Evolutionary conservation across 2,888 invertebrate species (phyloP).

Genomic region (Stegana nigrithorax): DNA sequence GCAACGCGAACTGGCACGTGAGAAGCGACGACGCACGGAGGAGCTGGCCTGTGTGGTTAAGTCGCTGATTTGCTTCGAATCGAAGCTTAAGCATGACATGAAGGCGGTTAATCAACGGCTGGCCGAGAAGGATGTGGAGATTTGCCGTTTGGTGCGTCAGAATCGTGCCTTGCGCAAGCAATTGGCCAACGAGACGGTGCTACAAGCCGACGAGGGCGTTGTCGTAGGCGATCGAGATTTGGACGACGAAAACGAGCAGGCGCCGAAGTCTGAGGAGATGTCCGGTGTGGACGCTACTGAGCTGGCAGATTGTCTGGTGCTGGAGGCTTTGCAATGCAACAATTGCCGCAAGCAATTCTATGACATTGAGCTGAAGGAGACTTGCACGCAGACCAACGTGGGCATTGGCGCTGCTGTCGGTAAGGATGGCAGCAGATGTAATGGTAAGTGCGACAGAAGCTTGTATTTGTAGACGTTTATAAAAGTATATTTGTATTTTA

Average conservation of each 20-base stretch:
- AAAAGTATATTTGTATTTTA: background rate
- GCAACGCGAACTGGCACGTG: conserved; percentile 65
- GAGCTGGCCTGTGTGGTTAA: conserved; percentile 67
- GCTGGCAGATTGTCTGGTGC: conserved; percentile 54
- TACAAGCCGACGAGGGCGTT: conserved; percentile 49
- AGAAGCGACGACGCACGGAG: conserved; percentile 65
- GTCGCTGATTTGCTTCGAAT: conserved; percentile 65
- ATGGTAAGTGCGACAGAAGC: too few species aligned
- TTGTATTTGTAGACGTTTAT: too few species aligned
- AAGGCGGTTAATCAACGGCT: conserved; percentile 65
- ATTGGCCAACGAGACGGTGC: conserved; percentile 41
- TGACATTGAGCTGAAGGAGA: conserved; percentile 63
- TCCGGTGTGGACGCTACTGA: conserved; percentile 14
- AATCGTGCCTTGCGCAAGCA: conserved; percentile 62
- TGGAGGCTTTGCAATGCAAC: conserved; percentile 66
- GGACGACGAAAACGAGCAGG: conserved; percentile 35
- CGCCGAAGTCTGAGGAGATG: conserved; percentile 22
- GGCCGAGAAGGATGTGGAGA: conserved; percentile 64
- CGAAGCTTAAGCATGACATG: conserved; percentile 67
- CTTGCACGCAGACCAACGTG: conserved; percentile 57
- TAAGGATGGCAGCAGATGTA: conserved; percentile 49
- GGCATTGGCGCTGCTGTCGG: conserved; percentile 19
- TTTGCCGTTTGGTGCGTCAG: conserved; percentile 61
- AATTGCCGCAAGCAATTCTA: conserved; percentile 68
- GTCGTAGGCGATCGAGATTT: conserved; percentile 42